Conservation (phyloP, 2,888 invertebrate genomes). For the Nomada fabriciana region DNA sequence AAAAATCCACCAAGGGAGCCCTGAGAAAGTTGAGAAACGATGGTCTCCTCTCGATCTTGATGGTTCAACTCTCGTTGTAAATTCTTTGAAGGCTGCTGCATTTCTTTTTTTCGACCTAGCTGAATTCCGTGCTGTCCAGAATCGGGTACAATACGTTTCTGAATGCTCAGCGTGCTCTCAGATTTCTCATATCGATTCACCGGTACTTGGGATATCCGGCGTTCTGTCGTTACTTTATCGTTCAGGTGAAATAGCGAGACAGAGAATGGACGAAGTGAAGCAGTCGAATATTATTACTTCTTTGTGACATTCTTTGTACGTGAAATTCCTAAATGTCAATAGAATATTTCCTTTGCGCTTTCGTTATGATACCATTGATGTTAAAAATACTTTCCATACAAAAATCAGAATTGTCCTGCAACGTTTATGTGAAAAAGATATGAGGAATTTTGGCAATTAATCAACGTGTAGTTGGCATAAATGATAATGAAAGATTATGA, state of each 20-base stretch:
- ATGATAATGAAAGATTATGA: too few species aligned
- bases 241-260: too few species aligned
- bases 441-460: too few species aligned
- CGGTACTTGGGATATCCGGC: neutral
- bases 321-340: neutral
- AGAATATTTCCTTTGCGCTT: neutral
- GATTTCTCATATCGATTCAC: neutral
- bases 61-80: slow-evolving; percentile 48
- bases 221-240: slow-evolving; percentile 1
- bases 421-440: too few species aligned
- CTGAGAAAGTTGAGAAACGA: slow-evolving; percentile 34
- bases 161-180: slow-evolving; percentile 1
- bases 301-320: neutral
- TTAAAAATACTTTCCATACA: too few species aligned
- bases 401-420: too few species aligned
- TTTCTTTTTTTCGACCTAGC: slow-evolving; percentile 23
- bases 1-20: slow-evolving; percentile 46
- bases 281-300: neutral
- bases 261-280: neutral
- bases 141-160: slow-evolving; percentile 11
- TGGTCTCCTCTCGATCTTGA: slow-evolving; percentile 13
- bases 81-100: slow-evolving; percentile 49
- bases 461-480: too few species aligned
- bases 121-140: slow-evolving; percentile 25
- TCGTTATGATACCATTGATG: too few species aligned